phyloP scores from a whole-genome alignment of 92 coral and sea anemone species.

The Umimayanthus chanpuru region DNA sequence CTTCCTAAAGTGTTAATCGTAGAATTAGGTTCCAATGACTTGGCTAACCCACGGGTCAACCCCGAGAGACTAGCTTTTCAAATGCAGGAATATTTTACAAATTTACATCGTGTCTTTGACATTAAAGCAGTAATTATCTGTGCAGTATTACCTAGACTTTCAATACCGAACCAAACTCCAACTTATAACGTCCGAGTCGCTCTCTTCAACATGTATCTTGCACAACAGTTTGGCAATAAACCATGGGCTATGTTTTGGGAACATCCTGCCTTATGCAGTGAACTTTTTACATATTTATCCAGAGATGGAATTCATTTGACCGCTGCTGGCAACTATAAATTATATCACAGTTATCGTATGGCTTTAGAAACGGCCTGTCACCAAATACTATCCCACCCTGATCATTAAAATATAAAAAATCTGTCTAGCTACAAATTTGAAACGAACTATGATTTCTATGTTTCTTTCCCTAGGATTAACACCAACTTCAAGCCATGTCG shows the following conservation, averaged over 20 bases:
- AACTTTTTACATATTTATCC: background rate
- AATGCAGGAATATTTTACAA: background rate
- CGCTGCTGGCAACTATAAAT: background rate
- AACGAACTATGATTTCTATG: too few species aligned
- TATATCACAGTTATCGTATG: background rate
- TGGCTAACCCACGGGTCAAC: background rate
- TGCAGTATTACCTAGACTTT: background rate
- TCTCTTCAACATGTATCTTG: background rate
- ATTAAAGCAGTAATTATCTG: background rate
- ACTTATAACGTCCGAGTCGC: background rate
- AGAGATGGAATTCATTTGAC: background rate
- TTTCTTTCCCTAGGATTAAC: background rate
- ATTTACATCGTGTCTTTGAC: background rate
- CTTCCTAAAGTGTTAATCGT: background rate
- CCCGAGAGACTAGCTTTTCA: background rate
- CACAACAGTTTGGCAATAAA: background rate
- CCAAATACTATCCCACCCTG: background rate
- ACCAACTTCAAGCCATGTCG: background rate
- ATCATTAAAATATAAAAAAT: background rate
- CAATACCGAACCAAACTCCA: background rate
- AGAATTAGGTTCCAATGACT: slow-evolving; percentile 4
- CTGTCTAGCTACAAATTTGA: too few species aligned
- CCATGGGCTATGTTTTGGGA: slow-evolving; percentile 9
- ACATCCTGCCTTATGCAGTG: background rate
- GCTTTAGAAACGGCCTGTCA: background rate